Evolutionary conservation across 1,140 invertebrate genomes (phyloP), one percentile per base, ranked within the genome.

Genomic region (Anadara kagoshimensis): DNA sequence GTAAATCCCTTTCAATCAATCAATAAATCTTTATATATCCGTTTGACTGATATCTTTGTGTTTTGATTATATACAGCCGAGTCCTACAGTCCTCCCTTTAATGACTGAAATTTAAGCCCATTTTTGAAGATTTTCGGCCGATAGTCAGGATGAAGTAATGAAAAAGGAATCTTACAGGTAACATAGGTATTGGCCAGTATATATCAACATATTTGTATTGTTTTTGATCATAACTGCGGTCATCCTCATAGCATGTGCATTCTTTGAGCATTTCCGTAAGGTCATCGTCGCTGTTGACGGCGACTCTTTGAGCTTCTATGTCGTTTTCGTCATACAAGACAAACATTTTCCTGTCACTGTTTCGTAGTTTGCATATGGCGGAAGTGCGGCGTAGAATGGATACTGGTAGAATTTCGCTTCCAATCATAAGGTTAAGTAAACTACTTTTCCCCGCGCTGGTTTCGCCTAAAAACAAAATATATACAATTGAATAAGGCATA

Each of bases 391-490:
- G 51, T 0, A 85, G 72, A 8, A 78, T 68, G 41, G 73, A 78
- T 4, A 77, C 78, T 0, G 85, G 85, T 36, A 86, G 66, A 16
- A 86, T 59, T 16, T 76, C 69, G 3, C 61, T 61, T 11, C 80
- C 83, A 0, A 82, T 56, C 1, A 86, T 45, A 0, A 84, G 73
- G 62, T 86, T 86, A 41, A 86, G 71, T 20, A 86, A 69, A 54
- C 73, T 81, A 64, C 78, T 81, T 64, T 85, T 85, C 8, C 83
- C 83, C 0, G 82, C 69, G 1, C 77, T 78, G 3, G 80, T 80
- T 44, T 85, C 83, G 14, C 83, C 83, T 85, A 65, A 61, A 61
- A 69, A 24, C 29, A 29, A 11, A 43, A 44, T 24, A 63, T n/a
- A n/a, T n/a, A n/a, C n/a, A n/a, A n/a, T n/a, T n/a, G n/a, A n/a